A percentile compares a stretch with the other conserved stretches of the same genome.
These are phyloP conservation scores for Barnardius zonarius DNA, from an alignment of 2,113 vertebrate species.

Conservation along the genomic window DNA sequence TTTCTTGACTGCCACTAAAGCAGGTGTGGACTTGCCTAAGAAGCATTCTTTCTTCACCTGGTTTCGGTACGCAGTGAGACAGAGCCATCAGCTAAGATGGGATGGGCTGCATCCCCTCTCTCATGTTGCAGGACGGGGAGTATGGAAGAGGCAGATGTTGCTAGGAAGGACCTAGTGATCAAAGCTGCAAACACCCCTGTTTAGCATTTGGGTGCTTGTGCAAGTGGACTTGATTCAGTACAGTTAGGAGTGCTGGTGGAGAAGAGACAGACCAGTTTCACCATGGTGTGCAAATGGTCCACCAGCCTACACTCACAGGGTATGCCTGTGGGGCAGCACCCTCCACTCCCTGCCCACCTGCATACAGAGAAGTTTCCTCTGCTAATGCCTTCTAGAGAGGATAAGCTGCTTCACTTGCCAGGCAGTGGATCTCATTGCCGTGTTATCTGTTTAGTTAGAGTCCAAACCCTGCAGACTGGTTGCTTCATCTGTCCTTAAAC, in stretches of 20 bases:
- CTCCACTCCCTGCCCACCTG: not conserved
- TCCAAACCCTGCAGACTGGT: not conserved
- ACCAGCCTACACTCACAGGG: not conserved
- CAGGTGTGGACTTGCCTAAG: not conserved
- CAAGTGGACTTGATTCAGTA: not conserved
- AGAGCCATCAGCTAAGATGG: not conserved
- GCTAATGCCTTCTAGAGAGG: not conserved
- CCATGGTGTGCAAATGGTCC: not conserved
- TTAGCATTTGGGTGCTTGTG: not conserved
- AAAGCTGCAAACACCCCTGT: not conserved
- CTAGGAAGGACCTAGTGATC: slow-evolving; percentile 10
- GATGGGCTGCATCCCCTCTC: not conserved
- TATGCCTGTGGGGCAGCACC: not conserved
- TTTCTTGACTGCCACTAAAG: not conserved
- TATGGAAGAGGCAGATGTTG: slow-evolving; percentile 17
- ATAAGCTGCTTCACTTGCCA: not conserved
- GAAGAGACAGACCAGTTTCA: not conserved
- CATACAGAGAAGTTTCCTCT: not conserved
- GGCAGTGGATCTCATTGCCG: not conserved
- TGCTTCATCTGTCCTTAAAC: not conserved
- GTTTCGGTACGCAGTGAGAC: not conserved
- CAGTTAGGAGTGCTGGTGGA: not conserved
- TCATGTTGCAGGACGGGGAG: slow-evolving; percentile 19
- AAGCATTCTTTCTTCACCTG: not conserved
- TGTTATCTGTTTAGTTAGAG: not conserved